Base-by-base conservation (phyloP, 92 coral and sea anemone species). In the Palythoa grandis region DNA sequence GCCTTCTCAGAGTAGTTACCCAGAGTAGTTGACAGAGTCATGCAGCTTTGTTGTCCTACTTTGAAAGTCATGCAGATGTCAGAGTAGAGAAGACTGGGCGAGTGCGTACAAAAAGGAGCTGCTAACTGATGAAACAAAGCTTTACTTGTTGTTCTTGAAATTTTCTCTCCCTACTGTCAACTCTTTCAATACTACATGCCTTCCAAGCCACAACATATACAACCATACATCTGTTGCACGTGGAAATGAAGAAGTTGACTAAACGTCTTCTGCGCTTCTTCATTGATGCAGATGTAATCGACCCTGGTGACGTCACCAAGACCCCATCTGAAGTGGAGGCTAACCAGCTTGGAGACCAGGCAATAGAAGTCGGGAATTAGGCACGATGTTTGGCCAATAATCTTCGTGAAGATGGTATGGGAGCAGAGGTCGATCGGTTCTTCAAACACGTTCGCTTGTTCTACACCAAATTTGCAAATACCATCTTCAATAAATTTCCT, bases 121-220 rank as follows among this genome's bases (percentile, higher is more conserved):
- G 76, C 76, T 71, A 47, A 71, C 35, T 39, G 76, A 71, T 48
- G 76, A 71, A 48, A 71, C 52, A 11, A 37, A 71, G 50, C 37
- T 68, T 35, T 37, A 71, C 76, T 37, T 71, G 20, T 16, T 37
- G 76, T 71, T 71, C 76, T 71, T 37, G 52, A 71, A 71, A 6
- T 71, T 71, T 37, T 14, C 37, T 0, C 76, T 71, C 16, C 76
- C 53, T 71, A 71, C 76, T 17, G 66, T 77, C 83, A 77, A 53
- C 37, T 23, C 68, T 3, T 77, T 77, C 83, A 60, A 77, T 23
- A 53, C 43, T n/a, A n/a, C n/a, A n/a, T 22, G 83, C 83, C 35
- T 77, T 77, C 83, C 83, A 77, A 77, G 83, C 83, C 69, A 77
- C 69, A 29, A 77, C 23, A n/a, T 77, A 77, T 17, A 77, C 83